phyloP scores from a whole-genome alignment of 2,113 vertebrate species.

The Osmerus mordax region DNA sequence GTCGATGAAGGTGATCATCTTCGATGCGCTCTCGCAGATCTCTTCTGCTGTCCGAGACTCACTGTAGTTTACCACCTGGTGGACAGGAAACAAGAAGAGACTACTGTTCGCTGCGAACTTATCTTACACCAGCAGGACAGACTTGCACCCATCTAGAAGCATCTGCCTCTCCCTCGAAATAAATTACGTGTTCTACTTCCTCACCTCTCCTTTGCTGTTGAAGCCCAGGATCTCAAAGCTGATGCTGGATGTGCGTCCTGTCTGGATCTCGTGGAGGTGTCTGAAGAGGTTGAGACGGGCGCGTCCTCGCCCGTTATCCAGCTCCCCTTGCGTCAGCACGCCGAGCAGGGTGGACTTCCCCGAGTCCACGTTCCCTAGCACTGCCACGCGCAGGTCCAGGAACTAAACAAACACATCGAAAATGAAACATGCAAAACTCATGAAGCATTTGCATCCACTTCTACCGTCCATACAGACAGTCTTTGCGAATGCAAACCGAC shows the following conservation, averaged over 20 bases:
- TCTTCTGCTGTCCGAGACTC: slow-evolving; percentile 95
- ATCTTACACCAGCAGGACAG: too few species aligned
- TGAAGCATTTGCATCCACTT: not conserved
- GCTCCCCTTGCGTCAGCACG: slow-evolving; percentile 94
- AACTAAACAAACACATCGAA: slow-evolving; percentile 73
- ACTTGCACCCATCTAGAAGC: too few species aligned
- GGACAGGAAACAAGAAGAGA: slow-evolving; percentile 9
- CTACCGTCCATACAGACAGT: not conserved
- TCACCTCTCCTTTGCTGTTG: slow-evolving; percentile 96
- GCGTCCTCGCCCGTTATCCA: slow-evolving; percentile 94
- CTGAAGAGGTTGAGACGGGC: slow-evolving; percentile 97
- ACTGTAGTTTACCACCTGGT: slow-evolving; percentile 96
- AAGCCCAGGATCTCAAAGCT: slow-evolving; percentile 99
- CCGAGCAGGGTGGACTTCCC: slow-evolving; percentile 96
- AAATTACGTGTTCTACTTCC: not conserved
- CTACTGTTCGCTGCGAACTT: not conserved
- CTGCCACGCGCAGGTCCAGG: slow-evolving; percentile 93
- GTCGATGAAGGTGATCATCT: slow-evolving; percentile 99
- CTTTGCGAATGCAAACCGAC: not conserved
- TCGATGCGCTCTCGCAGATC: slow-evolving; percentile 97
- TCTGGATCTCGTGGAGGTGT: slow-evolving; percentile 97
- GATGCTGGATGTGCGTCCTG: slow-evolving; percentile 95
- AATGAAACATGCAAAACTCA: not conserved
- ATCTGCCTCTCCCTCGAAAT: too few species aligned
- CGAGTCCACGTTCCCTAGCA: slow-evolving; percentile 95